A percentile compares a stretch with the other conserved stretches of the same genome.
These are phyloP conservation scores for Melangyna quadrimaculata DNA, from an alignment of 2,888 invertebrate genomes.

Conservation along the genomic window DNA sequence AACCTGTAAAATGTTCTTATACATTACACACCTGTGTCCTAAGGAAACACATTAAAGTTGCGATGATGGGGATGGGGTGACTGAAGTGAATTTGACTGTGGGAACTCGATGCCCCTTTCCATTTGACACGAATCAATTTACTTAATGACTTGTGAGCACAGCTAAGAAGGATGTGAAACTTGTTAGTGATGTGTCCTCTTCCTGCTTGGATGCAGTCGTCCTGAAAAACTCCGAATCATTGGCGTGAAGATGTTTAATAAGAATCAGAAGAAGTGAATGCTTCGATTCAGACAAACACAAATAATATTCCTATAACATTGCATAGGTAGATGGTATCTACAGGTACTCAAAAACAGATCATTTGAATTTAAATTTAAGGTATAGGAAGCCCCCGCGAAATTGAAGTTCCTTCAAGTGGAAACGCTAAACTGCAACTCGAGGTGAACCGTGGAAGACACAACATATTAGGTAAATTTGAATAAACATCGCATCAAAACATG, in stretches of 20 bases:
- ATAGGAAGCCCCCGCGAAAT: conserved; percentile 41
- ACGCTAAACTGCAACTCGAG: conserved; percentile 52
- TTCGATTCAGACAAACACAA: conserved; percentile 8
- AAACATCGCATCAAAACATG: conserved; percentile 46
- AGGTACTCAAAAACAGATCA: conserved; percentile 25
- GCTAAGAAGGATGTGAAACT: conserved; percentile 63
- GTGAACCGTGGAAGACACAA: conserved; percentile 56
- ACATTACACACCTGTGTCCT: conserved; percentile 52
- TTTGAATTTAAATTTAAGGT: conserved; percentile 26
- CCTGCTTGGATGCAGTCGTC: conserved; percentile 64
- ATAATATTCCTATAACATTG: no score
- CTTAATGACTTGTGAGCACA: conserved; percentile 62
- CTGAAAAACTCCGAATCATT: conserved; percentile 71
- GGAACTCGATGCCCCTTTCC: conserved; percentile 61
- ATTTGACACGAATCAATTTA: conserved; percentile 67
- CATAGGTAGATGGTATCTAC: no score
- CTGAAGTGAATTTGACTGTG: conserved; percentile 38
- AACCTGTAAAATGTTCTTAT: conserved; percentile 63
- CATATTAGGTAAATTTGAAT: conserved; percentile 52
- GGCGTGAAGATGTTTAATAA: conserved; percentile 65
- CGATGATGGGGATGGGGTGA: conserved; percentile 18
- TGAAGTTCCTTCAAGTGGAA: conserved; percentile 63
- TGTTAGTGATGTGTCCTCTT: conserved; percentile 41
- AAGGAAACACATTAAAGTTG: conserved; percentile 36
- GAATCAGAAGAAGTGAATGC: not conserved